These are phyloP conservation scores for Gasterosteus aculeatus DNA, from an alignment of 2,113 vertebrate genomes.

Conservation along the genomic window DNA sequence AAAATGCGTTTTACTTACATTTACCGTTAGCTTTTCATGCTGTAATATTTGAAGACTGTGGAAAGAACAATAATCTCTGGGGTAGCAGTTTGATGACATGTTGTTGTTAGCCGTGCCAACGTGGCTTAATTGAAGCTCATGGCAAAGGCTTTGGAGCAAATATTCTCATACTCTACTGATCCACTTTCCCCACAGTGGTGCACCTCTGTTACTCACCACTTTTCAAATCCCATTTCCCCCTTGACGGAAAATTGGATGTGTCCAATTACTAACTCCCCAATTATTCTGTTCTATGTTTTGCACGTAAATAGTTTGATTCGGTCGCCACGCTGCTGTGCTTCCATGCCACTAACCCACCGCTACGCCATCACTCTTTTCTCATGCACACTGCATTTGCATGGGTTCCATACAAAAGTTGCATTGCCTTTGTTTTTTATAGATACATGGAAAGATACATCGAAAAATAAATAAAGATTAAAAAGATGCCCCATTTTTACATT, in stretches of 20 bases:
- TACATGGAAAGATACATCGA: neutral
- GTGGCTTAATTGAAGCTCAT: conserved; percentile 42
- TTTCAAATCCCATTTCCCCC: conserved; percentile 57
- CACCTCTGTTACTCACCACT: conserved; percentile 64
- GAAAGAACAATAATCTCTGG: conserved; percentile 71
- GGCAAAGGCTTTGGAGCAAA: conserved; percentile 64
- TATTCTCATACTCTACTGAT: conserved; percentile 67
- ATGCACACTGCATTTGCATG: conserved; percentile 1
- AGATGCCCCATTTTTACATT: neutral
- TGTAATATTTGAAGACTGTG: conserved; percentile 57
- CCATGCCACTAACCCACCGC: neutral
- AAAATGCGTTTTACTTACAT: conserved; percentile 49
- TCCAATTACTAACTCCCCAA: conserved; percentile 55
- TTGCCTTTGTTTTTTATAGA: neutral
- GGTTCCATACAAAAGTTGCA: neutral
- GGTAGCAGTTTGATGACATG: conserved; percentile 65
- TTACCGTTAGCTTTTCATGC: conserved; percentile 46
- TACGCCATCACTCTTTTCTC: neutral
- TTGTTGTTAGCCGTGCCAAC: conserved; percentile 60
- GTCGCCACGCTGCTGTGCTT: neutral
- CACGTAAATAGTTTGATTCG: conserved; percentile 26
- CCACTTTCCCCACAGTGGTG: conserved; percentile 64
- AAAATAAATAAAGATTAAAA: neutral
- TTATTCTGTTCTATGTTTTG: conserved; percentile 48
- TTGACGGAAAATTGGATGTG: conserved; percentile 59